A percentile compares a stretch with the other conserved stretches of the same genome.
phyloP scores from a whole-genome alignment of 2,888 invertebrate genomes.

The Trissolcus japonicus region DNA sequence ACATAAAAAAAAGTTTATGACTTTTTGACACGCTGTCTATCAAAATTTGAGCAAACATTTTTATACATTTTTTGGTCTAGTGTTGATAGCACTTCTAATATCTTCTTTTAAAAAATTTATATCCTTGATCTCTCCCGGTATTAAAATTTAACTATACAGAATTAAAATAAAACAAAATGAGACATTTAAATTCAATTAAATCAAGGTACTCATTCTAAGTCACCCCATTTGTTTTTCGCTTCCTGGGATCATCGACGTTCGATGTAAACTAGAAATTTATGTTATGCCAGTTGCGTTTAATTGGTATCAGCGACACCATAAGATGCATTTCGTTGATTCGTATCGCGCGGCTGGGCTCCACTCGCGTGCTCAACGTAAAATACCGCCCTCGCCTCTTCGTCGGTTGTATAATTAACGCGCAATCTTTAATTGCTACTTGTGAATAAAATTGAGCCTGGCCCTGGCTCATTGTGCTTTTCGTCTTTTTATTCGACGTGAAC shows the following conservation, averaged over 20 bases:
- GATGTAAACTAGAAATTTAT: slow-evolving; percentile 54
- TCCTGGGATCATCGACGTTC: slow-evolving; percentile 35
- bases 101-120: too few species aligned
- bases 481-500: slow-evolving; percentile 35
- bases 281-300: slow-evolving; percentile 52
- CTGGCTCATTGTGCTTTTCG: slow-evolving; percentile 38
- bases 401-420: slow-evolving; percentile 57
- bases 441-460: slow-evolving; percentile 50
- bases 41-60: too few species aligned
- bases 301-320: slow-evolving; percentile 57
- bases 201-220: slow-evolving; percentile 33
- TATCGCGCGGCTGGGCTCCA: slow-evolving; percentile 65
- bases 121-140: too few species aligned
- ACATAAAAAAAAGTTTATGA: slow-evolving; percentile 22
- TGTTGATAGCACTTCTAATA: too few species aligned
- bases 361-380: slow-evolving; percentile 67
- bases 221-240: slow-evolving; percentile 38
- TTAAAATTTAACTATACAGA: too few species aligned
- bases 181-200: slow-evolving; percentile 15
- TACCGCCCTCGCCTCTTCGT: slow-evolving; percentile 64
- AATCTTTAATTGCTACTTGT: slow-evolving; percentile 58
- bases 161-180: too few species aligned
- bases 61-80: too few species aligned
- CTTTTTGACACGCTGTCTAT: slow-evolving; percentile 11
- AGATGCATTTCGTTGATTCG: slow-evolving; percentile 62